Conservation (phyloP, 2,888 invertebrate species). For the Globia sparganii region DNA sequence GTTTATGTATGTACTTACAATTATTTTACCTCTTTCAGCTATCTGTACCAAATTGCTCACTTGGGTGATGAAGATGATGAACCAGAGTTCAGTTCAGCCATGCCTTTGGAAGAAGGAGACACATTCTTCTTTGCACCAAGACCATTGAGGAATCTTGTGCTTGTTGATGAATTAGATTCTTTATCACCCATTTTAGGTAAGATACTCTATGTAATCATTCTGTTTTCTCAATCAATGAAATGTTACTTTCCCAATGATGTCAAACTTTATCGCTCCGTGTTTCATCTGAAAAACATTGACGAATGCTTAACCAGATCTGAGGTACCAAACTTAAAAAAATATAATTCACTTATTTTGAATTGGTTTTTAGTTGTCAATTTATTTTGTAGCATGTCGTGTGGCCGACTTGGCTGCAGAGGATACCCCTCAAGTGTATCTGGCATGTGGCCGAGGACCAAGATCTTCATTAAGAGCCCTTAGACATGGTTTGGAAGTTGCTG, state of each 20-base stretch:
- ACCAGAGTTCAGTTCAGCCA: slow-evolving; percentile 99
- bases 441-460: slow-evolving; percentile 98
- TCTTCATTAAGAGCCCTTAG: slow-evolving; percentile 97
- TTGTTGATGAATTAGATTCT: slow-evolving; percentile 99
- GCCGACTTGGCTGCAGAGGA: slow-evolving; percentile 99
- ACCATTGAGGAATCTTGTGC: slow-evolving; percentile 97
- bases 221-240: neutral
- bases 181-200: slow-evolving; percentile 97
- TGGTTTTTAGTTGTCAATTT: neutral
- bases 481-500: slow-evolving; percentile 99
- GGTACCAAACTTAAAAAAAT: neutral
- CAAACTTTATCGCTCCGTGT: slow-evolving; percentile 76
- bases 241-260: slow-evolving; percentile 45
- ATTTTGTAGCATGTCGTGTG: slow-evolving; percentile 93
- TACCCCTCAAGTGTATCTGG: slow-evolving; percentile 98
- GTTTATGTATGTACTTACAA: neutral
- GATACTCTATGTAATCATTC: neutral
- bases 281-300: slow-evolving; percentile 86
- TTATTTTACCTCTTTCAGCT: slow-evolving; percentile 90
- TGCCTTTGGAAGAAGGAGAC: slow-evolving; percentile 99
- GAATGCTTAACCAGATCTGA: slow-evolving; percentile 72
- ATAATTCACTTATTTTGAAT: neutral
- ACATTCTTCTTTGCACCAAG: slow-evolving; percentile 99
- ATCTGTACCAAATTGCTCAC: slow-evolving; percentile 99
- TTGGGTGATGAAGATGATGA: slow-evolving; percentile 99